A percentile compares a stretch with the other conserved stretches of the same genome.
phyloP scores from a whole-genome alignment of 2,888 invertebrate species.

The Brachyptera putata region DNA sequence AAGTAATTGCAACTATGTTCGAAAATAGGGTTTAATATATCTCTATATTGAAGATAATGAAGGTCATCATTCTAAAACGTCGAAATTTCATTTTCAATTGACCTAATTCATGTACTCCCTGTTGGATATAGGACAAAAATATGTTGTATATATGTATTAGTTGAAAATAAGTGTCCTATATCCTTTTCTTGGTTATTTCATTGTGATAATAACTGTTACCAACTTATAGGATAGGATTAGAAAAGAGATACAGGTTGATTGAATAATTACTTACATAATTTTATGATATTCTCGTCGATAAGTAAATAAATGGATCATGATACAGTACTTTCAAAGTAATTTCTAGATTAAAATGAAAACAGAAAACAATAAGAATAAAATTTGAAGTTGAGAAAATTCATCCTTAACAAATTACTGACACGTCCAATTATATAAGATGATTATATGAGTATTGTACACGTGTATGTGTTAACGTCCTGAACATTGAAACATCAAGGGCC shows the following conservation, averaged over 20 bases:
- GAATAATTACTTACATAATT: neutral
- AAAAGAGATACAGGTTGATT: no score
- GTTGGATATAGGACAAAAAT: neutral
- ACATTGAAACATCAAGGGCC: no score
- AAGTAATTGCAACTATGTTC: neutral
- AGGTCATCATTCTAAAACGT: neutral
- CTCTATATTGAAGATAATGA: neutral
- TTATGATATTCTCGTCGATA: neutral
- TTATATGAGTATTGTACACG: no score
- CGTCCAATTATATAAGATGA: no score
- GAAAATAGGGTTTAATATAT: neutral
- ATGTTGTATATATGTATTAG: neutral
- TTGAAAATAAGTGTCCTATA: neutral
- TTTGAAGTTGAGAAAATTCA: neutral
- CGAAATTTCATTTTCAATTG: neutral
- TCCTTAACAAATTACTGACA: no score
- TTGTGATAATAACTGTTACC: no score
- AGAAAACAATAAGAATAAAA: neutral
- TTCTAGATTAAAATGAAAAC: no score
- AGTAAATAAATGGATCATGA: neutral
- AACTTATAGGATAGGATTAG: no score
- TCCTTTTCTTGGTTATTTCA: no score
- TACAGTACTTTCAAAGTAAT: neutral
- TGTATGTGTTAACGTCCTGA: no score
- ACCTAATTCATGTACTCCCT: neutral